Evolutionary conservation across 2,113 vertebrate genomes (phyloP), one percentile per base, ranked within the genome.

Genomic region (Callospermophilus lateralis): DNA sequence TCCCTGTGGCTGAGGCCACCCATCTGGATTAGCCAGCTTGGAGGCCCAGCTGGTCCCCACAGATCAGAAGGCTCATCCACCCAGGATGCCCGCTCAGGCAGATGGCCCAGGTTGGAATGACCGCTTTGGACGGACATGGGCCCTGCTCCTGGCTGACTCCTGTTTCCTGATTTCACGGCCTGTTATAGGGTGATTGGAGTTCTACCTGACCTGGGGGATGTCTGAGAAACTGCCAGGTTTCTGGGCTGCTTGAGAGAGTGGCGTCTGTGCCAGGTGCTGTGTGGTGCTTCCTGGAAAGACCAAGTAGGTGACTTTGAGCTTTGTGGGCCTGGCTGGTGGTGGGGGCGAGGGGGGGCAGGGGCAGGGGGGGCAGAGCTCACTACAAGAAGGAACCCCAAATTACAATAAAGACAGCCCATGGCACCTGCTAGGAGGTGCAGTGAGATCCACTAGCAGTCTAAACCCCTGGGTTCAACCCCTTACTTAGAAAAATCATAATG

Each of bases 11-110:
- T 0, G 16, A 85, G 48, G 84, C 45, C 74, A 37, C 48, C 51
- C 87, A 32, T 58, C 55, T n/a, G 20, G 53, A 48, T 6, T 19
- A 55, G 34, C 53, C 30, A 45, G 6, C 26, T 3, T 37, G 70
- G 87, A 61, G 58, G 13, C 8, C 42, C 8, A 32, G 67, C 34
- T 61, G 0, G 0, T 30, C 6, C 4, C 16, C 0, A 0, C 7
- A 91, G 53, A 84, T 45, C 24, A 15, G 17, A 63, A 26, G 39
- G 12, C 16, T 63, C 61, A 22, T 26, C 17, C 4, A 4, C 19
- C 28, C 22, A 2, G 63, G 5, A 22, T 5, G 19, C 48, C 67
- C 58, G 42, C 65, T 53, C 58, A 28, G n/a, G 10, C 48, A 4
- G 3, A 53, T 73, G 63, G 30, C 30, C 8, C 24, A 42, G 51